Evolutionary conservation across 2,113 vertebrate genomes (phyloP).

Genomic region (Abramis brama): DNA sequence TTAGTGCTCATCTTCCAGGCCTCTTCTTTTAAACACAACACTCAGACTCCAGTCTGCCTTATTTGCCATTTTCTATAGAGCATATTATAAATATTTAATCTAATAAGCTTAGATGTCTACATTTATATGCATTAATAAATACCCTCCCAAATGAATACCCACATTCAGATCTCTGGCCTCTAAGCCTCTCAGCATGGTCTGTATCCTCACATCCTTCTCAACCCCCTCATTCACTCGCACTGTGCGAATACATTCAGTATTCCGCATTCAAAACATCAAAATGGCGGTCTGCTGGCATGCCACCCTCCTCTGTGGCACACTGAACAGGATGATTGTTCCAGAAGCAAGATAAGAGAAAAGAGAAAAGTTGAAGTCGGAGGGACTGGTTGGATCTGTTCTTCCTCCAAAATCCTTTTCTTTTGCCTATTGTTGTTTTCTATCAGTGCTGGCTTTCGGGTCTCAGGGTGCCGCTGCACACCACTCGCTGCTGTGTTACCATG

Average conservation of each 20-base stretch:
- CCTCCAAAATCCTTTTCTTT: not conserved
- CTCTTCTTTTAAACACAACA: not conserved
- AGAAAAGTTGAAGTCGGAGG: not conserved
- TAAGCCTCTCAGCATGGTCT: not conserved
- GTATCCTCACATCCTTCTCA: not conserved
- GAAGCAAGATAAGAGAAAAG: not conserved
- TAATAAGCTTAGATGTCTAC: not conserved
- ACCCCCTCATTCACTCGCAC: not conserved
- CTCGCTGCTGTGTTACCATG: conserved; percentile 66
- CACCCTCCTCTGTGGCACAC: not conserved
- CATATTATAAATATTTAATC: conserved; percentile 8
- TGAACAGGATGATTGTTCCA: conserved; percentile 8
- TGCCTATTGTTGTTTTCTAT: conserved; percentile 6
- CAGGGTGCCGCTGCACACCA: conserved; percentile 51
- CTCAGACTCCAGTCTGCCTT: not conserved
- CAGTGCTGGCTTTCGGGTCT: conserved; percentile 60
- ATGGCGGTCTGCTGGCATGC: conserved; percentile 25
- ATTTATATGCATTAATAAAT: not conserved
- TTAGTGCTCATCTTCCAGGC: conserved; percentile 15
- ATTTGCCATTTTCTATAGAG: not conserved
- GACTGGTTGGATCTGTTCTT: conserved; percentile 40
- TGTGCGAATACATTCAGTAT: conserved; percentile 11
- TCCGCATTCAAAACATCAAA: conserved; percentile 50
- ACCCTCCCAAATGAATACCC: not conserved
- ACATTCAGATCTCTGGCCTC: not conserved